phyloP scores from a whole-genome alignment of 2,113 vertebrate species.

The Reinhardtius hippoglossoides region DNA sequence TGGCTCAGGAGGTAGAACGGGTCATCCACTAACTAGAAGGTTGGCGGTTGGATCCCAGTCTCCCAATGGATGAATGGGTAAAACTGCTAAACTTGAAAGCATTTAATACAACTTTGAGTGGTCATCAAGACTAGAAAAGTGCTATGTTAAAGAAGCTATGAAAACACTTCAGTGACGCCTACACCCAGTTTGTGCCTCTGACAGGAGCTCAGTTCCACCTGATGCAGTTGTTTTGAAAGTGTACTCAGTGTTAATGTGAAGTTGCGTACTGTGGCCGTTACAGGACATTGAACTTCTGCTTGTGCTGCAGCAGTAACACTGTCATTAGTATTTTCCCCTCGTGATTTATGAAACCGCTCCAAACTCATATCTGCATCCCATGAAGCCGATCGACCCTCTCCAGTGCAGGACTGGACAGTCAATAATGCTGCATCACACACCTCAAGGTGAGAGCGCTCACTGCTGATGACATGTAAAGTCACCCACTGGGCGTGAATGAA shows the following conservation, averaged over 20 bases:
- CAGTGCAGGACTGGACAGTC: background rate
- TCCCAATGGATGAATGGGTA: no score
- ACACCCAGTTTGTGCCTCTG: no score
- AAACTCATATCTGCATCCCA: conserved; percentile 16
- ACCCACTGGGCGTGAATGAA: background rate
- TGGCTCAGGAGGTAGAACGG: no score
- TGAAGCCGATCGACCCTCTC: background rate
- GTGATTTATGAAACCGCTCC: background rate
- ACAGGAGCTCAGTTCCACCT: background rate
- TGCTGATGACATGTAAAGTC: conserved; percentile 18
- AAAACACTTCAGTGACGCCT: no score
- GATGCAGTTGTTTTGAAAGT: conserved; percentile 17
- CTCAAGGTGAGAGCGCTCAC: background rate
- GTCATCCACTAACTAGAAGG: no score
- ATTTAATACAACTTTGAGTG: no score
- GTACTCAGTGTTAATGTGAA: conserved; percentile 10
- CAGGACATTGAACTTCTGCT: background rate
- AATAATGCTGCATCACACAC: conserved; percentile 6
- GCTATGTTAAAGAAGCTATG: no score
- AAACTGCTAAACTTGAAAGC: no score
- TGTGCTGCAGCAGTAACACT: background rate
- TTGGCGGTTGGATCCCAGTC: no score
- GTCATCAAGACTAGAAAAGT: no score
- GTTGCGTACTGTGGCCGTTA: background rate
- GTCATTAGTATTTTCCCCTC: conserved; percentile 10